These are phyloP conservation scores for Petrocephalus microphthalmus DNA, from an alignment of 2,113 vertebrate genomes.

Conservation along the genomic window DNA sequence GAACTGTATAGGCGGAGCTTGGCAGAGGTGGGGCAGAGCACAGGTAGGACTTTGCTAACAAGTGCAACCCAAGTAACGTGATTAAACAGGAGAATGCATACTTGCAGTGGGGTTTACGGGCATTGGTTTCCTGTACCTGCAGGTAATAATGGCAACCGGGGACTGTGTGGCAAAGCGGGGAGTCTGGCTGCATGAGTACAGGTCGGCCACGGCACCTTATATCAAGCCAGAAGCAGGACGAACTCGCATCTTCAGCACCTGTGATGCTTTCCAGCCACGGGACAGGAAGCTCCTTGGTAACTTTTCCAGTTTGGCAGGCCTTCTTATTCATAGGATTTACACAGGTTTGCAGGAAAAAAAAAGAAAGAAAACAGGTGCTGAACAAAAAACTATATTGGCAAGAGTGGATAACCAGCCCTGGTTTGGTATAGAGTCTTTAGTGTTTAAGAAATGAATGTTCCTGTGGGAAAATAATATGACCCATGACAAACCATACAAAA, in stretches of 20 bases:
- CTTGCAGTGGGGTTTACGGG: background rate
- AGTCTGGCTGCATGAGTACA: background rate
- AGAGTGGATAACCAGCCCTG: background rate
- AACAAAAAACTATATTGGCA: background rate
- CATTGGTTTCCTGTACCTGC: background rate
- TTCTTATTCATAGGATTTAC: background rate
- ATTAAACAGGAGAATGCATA: background rate
- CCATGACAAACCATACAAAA: slow-evolving; percentile 59
- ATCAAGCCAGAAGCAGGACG: background rate
- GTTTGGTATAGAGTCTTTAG: slow-evolving; percentile 20
- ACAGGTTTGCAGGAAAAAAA: background rate
- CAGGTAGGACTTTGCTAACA: background rate
- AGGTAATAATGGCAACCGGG: background rate
- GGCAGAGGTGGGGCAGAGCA: background rate
- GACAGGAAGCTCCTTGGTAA: background rate
- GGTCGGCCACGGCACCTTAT: background rate
- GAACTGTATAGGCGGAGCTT: background rate
- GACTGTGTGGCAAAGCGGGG: background rate
- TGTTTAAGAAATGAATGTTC: slow-evolving; percentile 47
- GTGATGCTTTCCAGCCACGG: background rate
- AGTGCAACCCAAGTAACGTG: background rate
- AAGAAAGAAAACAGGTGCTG: background rate
- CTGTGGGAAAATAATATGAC: slow-evolving; percentile 55
- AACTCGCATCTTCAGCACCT: background rate
- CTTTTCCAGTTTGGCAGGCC: background rate